Percentiles rank a stretch among this genome's conserved stretches.
Evolutionary conservation across 1,140 invertebrate genomes (phyloP).

Genomic region (Steinernema feltiae): DNA sequence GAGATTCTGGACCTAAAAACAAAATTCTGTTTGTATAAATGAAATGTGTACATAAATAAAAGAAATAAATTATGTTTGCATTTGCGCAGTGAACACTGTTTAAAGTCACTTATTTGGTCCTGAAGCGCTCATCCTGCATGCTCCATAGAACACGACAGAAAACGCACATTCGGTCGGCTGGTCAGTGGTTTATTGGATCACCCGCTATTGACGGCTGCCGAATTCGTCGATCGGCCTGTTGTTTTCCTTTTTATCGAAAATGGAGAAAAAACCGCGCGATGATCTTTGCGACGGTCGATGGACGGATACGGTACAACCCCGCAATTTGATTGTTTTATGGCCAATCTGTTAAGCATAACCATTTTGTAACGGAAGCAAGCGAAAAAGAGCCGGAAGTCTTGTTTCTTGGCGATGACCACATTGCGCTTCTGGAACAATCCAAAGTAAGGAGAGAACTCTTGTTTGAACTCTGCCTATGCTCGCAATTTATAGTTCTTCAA

Average conservation of each 20-base stretch:
- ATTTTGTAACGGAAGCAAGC: conserved; percentile 72
- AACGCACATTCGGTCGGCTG: not conserved
- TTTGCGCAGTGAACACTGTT: too few relatives aligned
- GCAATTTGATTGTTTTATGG: not conserved
- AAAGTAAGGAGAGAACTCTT: conserved; percentile 60
- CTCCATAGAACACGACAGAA: not conserved
- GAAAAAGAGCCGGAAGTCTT: conserved; percentile 83
- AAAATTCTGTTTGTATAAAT: not conserved
- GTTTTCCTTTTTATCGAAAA: not conserved
- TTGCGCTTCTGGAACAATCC: conserved; percentile 71
- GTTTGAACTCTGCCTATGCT: not conserved
- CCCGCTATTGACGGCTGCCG: not conserved
- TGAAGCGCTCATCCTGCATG: not conserved
- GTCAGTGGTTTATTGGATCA: not conserved
- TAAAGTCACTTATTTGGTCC: too few relatives aligned
- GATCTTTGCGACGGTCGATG: not conserved
- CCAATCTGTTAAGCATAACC: conserved; percentile 68
- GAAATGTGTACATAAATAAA: not conserved
- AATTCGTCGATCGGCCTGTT: not conserved
- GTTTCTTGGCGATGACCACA: conserved; percentile 78
- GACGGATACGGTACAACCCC: not conserved
- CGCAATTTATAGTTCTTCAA: conserved; percentile 67
- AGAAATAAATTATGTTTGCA: too few relatives aligned
- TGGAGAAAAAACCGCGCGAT: not conserved
- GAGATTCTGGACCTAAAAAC: not conserved